A percentile compares a stretch with the other conserved stretches of the same genome.
Conservation (phyloP, 2,888 invertebrate genomes). For the Isotomurus palustris region DNA sequence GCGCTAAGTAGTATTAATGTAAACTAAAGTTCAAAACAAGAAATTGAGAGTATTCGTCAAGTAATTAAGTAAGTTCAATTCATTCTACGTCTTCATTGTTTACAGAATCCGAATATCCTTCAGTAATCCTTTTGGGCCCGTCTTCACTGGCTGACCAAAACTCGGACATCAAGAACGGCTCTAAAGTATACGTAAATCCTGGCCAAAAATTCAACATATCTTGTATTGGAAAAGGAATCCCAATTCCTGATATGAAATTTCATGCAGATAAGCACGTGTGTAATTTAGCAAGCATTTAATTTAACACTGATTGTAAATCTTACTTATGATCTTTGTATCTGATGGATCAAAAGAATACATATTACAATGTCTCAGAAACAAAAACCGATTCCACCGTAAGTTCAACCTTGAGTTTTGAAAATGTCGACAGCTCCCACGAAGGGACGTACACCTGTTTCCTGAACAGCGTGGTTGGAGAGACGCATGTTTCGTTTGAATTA, state of each 20-base stretch:
- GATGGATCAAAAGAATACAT: neutral
- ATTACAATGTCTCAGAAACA: no score
- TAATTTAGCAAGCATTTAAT: no score
- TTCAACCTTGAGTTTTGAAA: neutral
- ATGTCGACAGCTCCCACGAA: conserved; percentile 9
- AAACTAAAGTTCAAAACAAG: no score
- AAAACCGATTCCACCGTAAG: no score
- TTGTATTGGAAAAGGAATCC: neutral
- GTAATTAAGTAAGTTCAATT: neutral
- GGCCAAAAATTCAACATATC: neutral
- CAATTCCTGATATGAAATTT: neutral
- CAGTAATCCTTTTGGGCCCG: no score
- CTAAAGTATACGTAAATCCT: neutral
- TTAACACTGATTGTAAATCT: no score
- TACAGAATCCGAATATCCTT: no score
- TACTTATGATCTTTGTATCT: neutral
- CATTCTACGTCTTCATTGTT: no score
- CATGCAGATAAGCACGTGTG: neutral
- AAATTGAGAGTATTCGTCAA: no score
- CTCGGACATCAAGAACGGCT: no score
- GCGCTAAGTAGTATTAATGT: no score
- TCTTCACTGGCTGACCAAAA: no score
- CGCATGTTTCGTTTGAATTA: neutral
- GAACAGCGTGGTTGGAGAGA: neutral
- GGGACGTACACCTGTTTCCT: conserved; percentile 21